A percentile compares a stretch with the other conserved stretches of the same genome.
Conservation (phyloP, 2,888 invertebrate species). For the Malacosoma neustria region DNA sequence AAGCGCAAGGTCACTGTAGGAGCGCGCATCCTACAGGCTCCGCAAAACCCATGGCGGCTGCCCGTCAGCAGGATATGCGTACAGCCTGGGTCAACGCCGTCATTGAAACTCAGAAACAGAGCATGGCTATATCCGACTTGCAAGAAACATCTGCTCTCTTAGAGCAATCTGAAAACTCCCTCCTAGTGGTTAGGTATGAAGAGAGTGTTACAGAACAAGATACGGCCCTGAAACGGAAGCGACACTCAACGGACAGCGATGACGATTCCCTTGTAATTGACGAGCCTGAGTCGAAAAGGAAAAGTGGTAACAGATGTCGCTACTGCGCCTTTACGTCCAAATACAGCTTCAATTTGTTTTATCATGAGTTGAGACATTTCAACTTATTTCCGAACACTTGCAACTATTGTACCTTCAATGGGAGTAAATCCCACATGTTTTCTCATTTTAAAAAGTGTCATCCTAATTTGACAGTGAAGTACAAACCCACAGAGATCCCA, state of each 20-base stretch:
- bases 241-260: slow-evolving; percentile 29
- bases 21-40: slow-evolving; percentile 25
- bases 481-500: slow-evolving; percentile 20
- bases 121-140: slow-evolving; percentile 18
- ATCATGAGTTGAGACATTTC: slow-evolving; percentile 64
- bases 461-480: slow-evolving; percentile 14
- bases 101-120: slow-evolving; percentile 30
- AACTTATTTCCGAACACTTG: slow-evolving; percentile 56
- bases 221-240: slow-evolving; percentile 15
- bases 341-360: slow-evolving; percentile 25
- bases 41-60: slow-evolving; percentile 37
- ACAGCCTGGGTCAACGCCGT: slow-evolving; percentile 39
- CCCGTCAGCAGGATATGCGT: slow-evolving; percentile 32
- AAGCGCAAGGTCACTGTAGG: slow-evolving; percentile 56
- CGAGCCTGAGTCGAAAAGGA: slow-evolving; percentile 18
- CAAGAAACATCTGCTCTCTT: slow-evolving; percentile 1
- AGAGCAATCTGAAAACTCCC: slow-evolving; percentile 33
- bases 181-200: slow-evolving; percentile 51
- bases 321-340: slow-evolving; percentile 31
- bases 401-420: slow-evolving; percentile 40
- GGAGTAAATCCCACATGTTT: slow-evolving; percentile 27
- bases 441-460: slow-evolving; percentile 43
- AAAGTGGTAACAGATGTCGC: slow-evolving; percentile 25
- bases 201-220: slow-evolving; percentile 38
- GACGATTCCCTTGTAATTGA: slow-evolving; percentile 38